phyloP scores from a whole-genome alignment of 1,140 invertebrate species.

The Achroia grisella region DNA sequence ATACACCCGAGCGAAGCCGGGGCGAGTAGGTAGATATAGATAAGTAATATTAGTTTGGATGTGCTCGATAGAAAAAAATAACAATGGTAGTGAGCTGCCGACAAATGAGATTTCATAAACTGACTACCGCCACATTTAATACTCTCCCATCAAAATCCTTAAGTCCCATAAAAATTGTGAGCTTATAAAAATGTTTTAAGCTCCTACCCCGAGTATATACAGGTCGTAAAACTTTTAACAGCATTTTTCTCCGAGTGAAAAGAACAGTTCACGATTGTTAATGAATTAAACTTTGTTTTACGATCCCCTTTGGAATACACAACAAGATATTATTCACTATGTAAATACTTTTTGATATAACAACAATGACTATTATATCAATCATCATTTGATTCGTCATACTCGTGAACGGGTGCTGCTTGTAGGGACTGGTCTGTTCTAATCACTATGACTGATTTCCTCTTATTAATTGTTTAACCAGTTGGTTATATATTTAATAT shows the following conservation, averaged over 20 bases:
- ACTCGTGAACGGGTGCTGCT: too few species aligned
- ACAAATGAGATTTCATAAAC: conserved; percentile 50
- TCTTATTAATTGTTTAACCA: too few species aligned
- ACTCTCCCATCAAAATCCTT: conserved; percentile 16
- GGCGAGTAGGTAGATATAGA: too few species aligned
- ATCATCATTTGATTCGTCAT: too few species aligned
- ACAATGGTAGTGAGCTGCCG: conserved; percentile 27
- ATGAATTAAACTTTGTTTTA: background rate
- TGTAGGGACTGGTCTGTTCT: too few species aligned
- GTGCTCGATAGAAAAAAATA: background rate
- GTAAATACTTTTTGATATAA: too few species aligned
- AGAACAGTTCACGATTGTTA: background rate
- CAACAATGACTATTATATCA: too few species aligned
- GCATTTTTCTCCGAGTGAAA: background rate
- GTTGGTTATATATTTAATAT: too few species aligned
- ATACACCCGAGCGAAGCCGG: too few species aligned
- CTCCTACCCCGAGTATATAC: conserved; percentile 24
- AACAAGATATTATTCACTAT: background rate
- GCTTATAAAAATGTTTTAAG: conserved; percentile 17
- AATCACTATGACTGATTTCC: too few species aligned
- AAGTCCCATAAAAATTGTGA: conserved; percentile 22
- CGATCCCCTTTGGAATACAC: background rate
- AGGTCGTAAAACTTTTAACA: conserved; percentile 17
- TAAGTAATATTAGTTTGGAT: too few species aligned
- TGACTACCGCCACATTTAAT: conserved; percentile 41